Conservation (phyloP, 2,797 vertebrate species). For the Phoebastria nigripes region DNA sequence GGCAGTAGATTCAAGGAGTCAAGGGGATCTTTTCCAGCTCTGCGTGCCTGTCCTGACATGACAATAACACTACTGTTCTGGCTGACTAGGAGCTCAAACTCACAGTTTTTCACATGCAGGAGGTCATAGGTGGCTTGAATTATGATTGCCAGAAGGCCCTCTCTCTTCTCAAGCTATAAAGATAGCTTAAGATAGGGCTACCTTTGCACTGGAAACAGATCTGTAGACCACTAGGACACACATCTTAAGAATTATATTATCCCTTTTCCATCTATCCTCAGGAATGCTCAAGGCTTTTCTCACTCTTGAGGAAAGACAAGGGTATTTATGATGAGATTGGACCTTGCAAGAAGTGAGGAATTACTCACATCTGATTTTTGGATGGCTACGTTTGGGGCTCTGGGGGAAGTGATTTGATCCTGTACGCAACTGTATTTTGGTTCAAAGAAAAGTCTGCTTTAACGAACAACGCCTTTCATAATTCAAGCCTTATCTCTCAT, state of each 20-base stretch:
- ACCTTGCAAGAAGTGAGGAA: not conserved
- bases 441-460: not conserved
- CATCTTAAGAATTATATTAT: not conserved
- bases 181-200: not conserved
- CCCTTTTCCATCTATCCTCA: not conserved
- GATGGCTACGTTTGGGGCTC: not conserved
- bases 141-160: not conserved
- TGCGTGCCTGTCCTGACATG: not conserved
- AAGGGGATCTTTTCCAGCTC: not conserved
- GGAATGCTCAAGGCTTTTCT: not conserved
- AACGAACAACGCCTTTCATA: not conserved
- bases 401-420: not conserved
- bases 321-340: not conserved
- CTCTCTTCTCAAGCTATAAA: not conserved
- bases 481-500: not conserved
- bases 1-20: not conserved
- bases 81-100: not conserved
- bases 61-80: not conserved
- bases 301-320: not conserved
- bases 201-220: not conserved
- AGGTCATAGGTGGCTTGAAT: not conserved
- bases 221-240: not conserved
- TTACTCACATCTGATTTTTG: not conserved
- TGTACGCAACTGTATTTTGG: not conserved
- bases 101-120: not conserved